Base-by-base conservation (phyloP, 2,113 vertebrate species). In the Diadophis punctatus region DNA sequence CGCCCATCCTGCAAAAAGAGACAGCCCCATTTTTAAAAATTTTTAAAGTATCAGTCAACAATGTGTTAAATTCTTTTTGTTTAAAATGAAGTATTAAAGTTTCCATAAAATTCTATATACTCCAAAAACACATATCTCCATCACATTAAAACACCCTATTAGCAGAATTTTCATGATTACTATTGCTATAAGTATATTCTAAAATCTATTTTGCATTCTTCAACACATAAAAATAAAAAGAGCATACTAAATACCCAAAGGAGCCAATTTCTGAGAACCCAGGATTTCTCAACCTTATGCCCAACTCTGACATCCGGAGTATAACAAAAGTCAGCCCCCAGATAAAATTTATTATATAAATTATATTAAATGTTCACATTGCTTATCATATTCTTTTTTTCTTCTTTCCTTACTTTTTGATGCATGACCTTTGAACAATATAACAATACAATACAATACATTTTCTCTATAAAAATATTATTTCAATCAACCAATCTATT, bases 1-100 rank as follows among this genome's bases (percentile, higher is more conserved):
- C 99, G 99, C 0, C 99, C 98, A 43, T 99, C 99, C 99, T 99
- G 95, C 22, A n/a, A 8, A 88, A 4, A 20, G 55, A 25, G 8
- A 34, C 4, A 34, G 55, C 0, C 0, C 27, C 16, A 7, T 2
- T 46, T 53, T 6, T 25, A 23, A 74, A 51, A 49, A 49, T 2
- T 16, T 25, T 49, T 3, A 48, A 52, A 34, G 12, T 1, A 51
- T 0, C 60, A 63, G 8, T 87, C 85, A 95, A 14, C 8, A 93
- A 0, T 0, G 84, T 14, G 58, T 48, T 53, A 86, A 60, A 89
- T 16, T 60, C 0, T 16, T 0, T 56, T 93, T 91, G 43, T 23
- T 34, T 58, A 1, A 49, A 63, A 9, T 20, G 16, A 30, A 86
- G 6, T 3, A 34, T 10, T 49, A 89, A 49, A 16, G 11, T 86